Base-by-base conservation (phyloP, 1,140 invertebrate species). In the Drosophila rufa region DNA sequence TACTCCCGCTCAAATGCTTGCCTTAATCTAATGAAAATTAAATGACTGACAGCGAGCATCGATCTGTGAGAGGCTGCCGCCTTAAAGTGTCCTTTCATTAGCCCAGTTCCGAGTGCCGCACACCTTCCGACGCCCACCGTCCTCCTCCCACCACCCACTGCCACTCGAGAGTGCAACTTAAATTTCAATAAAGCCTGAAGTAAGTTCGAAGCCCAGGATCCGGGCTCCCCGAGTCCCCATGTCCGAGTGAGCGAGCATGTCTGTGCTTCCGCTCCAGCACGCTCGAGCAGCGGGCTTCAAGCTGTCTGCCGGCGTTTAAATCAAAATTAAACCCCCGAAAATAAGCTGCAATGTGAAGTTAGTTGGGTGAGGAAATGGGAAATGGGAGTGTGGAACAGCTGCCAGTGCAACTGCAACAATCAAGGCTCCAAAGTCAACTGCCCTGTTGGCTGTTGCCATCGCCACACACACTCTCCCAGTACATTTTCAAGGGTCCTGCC, bases 311-410 rank as follows among this genome's bases (percentile, higher is more conserved):
- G 73, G 79, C 85, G 73, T 89, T 89, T 89, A 89, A 90, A 89
- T 90, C 85, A 89, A 89, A 89, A 90, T 89, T 89, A 89, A 89
- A 76, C 78, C 84, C 82, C 60, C 85, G 50, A 89, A 89, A 89
- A 81, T 89, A 90, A 87, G 84, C 80, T 80, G 42, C 57, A 22
- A 38, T 67, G 64, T 22, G 65, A 53, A 47, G 61, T n/a, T 15
- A 30, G 17, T 11, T 30, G 15, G 43, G 0, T 3, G 27, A 2
- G 9, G n/a, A 30, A 30, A 1, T 36, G 56, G 22, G 14, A 25
- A 8, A 15, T 36, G 56, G 42, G 45, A 2, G 51, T 33, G 12
- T 40, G 15, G 15, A 73, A 25, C 68, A 79, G 46, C 78, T 79
- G 78, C 61, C 61, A 56, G 25, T 70, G 68, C 60, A 55, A 65